phyloP scores from a whole-genome alignment of 2,888 invertebrate genomes.

The Elysia crispata region DNA sequence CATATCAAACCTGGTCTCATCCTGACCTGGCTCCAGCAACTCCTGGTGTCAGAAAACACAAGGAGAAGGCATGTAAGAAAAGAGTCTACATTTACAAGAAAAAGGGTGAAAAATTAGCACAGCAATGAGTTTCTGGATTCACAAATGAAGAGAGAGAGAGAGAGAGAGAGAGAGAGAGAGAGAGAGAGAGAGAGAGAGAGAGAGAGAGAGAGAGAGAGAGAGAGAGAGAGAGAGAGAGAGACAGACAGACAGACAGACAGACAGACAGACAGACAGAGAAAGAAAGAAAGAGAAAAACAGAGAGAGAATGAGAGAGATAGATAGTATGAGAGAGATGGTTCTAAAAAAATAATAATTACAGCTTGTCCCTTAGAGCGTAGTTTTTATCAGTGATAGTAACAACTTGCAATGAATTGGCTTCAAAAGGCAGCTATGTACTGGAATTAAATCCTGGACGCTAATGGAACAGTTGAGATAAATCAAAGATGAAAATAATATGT shows the following conservation, averaged over 20 bases:
- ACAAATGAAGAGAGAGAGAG: conserved; percentile 27
- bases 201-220: background rate
- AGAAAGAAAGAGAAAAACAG: background rate
- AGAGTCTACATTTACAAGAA: background rate
- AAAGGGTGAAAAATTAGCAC: too few species aligned
- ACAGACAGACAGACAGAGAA: background rate
- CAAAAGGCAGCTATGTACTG: too few species aligned
- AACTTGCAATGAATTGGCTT: too few species aligned
- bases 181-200: background rate
- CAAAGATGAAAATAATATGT: too few species aligned
- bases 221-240: background rate
- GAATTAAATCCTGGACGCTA: too few species aligned
- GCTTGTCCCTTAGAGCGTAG: too few species aligned
- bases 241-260: background rate
- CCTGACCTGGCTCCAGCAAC: conserved; percentile 74
- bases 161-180: background rate
- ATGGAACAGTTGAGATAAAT: too few species aligned
- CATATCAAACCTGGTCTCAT: conserved; percentile 74
- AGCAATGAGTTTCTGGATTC: too few species aligned
- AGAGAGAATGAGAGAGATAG: background rate
- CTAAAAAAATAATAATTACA: too few species aligned
- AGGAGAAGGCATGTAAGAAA: background rate
- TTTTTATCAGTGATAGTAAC: too few species aligned
- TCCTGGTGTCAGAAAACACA: conserved; percentile 56
- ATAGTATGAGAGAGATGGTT: background rate